Conservation (phyloP, 2,113 vertebrate species). For the Cranoglanis bouderius region DNA sequence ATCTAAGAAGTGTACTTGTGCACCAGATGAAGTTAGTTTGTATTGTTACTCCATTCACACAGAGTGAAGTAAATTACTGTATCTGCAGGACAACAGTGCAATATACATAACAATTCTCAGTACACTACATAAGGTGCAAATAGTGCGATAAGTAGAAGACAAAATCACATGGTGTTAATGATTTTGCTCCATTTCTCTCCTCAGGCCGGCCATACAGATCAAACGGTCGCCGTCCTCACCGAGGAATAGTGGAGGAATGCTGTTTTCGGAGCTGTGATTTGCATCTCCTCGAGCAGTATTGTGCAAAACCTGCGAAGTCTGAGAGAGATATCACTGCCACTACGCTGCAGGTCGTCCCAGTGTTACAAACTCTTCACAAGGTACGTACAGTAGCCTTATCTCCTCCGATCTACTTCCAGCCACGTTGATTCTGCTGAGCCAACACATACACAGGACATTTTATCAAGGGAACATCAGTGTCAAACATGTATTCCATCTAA, state of each 20-base stretch:
- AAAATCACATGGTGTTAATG: constrained; percentile 23
- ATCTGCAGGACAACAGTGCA: neutral
- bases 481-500: constrained; percentile 59
- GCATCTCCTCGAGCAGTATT: constrained; percentile 94
- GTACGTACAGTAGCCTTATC: constrained; percentile 64
- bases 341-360: constrained; percentile 77
- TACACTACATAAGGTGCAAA: neutral
- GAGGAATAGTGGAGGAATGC: constrained; percentile 95
- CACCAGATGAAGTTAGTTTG: neutral
- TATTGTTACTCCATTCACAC: neutral
- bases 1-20: neutral
- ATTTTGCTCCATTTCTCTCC: constrained; percentile 27
- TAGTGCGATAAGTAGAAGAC: neutral
- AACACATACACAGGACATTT: constrained; percentile 52
- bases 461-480: constrained; percentile 55
- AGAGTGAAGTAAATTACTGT: neutral
- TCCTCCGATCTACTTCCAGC: constrained; percentile 22
- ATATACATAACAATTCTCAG: neutral
- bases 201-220: constrained; percentile 87
- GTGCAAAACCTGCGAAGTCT: constrained; percentile 93
- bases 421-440: constrained; percentile 50
- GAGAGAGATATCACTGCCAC: constrained; percentile 91
- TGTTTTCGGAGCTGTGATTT: constrained; percentile 97
- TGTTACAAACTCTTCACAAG: constrained; percentile 80
- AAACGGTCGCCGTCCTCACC: constrained; percentile 80